These are phyloP conservation scores for Hemitrygon akajei DNA, from an alignment of 2,797 vertebrate genomes.

Conservation along the genomic window DNA sequence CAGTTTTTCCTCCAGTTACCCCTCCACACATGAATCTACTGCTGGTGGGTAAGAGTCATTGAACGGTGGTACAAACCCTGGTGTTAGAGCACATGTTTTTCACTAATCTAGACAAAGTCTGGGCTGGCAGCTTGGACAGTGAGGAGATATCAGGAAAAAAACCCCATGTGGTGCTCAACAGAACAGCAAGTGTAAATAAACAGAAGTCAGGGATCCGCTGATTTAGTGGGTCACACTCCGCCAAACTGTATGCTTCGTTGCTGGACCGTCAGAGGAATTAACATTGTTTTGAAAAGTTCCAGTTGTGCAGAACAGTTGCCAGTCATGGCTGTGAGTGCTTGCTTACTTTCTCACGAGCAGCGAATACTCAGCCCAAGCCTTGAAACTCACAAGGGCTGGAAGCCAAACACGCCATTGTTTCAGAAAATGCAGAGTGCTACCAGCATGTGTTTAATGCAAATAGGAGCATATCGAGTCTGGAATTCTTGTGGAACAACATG, in stretches of 20 bases:
- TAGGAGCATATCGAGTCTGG: background rate
- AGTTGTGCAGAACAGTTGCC: background rate
- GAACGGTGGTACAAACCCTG: background rate
- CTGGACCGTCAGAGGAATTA: background rate
- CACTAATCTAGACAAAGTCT: background rate
- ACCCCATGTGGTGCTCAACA: background rate
- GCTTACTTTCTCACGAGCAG: background rate
- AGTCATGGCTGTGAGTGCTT: background rate
- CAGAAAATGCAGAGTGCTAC: background rate
- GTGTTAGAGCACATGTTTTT: background rate
- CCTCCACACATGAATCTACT: background rate
- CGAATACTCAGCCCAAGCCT: background rate
- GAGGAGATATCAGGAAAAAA: background rate
- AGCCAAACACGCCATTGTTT: conserved; percentile 1
- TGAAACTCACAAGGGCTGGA: background rate
- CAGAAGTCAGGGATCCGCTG: background rate
- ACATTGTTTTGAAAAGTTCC: background rate
- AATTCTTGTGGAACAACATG: conserved; percentile 19
- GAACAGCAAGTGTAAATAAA: background rate
- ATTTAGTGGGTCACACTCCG: background rate
- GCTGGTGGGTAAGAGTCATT: background rate
- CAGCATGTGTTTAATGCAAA: background rate
- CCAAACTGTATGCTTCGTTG: background rate
- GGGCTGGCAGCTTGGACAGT: background rate
- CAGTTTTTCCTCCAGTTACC: background rate